phyloP scores from a whole-genome alignment of 1,140 invertebrate species.

The Aphaenogaster floridana region DNA sequence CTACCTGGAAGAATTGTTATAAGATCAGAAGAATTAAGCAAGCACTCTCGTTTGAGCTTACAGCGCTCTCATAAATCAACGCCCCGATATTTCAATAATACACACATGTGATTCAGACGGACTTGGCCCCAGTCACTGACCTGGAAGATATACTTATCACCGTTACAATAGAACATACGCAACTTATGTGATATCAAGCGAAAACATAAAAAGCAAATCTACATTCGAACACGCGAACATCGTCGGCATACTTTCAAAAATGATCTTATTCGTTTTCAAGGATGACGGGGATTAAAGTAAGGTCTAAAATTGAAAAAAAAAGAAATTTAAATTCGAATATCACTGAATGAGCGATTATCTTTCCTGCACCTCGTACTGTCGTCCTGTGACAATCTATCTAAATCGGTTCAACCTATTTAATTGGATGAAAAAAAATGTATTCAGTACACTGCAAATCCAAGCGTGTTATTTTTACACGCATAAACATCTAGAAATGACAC shows the following conservation, averaged over 20 bases:
- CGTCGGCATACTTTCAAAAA: background rate
- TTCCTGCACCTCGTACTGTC: background rate
- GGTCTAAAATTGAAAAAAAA: background rate
- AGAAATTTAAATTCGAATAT: background rate
- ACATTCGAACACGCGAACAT: slow-evolving; percentile 5
- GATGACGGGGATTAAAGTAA: background rate
- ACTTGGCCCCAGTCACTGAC: background rate
- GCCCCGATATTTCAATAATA: slow-evolving; percentile 24
- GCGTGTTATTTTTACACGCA: too few species aligned
- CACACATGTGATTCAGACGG: slow-evolving; percentile 20
- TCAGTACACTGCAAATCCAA: background rate
- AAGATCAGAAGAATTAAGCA: slow-evolving; percentile 60
- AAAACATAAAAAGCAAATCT: slow-evolving; percentile 58
- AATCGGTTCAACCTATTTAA: slow-evolving; percentile 9
- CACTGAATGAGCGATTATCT: background rate
- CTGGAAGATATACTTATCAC: slow-evolving; percentile 36
- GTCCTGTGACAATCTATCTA: background rate
- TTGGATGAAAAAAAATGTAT: slow-evolving; percentile 25
- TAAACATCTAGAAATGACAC: too few species aligned
- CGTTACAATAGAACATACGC: background rate
- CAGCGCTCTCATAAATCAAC: slow-evolving; percentile 25
- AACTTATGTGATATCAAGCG: slow-evolving; percentile 17
- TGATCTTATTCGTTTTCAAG: background rate
- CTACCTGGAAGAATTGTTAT: slow-evolving; percentile 75
- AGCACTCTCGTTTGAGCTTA: slow-evolving; percentile 3